These are phyloP conservation scores for Aselliscus stoliczkanus DNA, from an alignment of 2,797 vertebrate species.

Conservation along the genomic window DNA sequence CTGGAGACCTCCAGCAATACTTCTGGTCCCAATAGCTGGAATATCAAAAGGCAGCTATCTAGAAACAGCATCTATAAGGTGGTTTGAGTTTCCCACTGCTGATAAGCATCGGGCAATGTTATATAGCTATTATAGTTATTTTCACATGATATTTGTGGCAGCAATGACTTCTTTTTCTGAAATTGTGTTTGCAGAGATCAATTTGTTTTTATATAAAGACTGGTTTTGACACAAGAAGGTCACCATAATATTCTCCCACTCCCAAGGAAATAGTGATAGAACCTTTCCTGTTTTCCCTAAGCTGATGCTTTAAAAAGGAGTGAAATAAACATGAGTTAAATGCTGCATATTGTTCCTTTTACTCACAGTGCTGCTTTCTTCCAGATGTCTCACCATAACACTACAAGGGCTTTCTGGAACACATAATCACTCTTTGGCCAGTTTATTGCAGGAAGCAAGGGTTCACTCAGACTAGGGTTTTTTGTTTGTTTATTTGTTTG, in stretches of 20 bases:
- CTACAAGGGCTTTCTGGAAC: conserved; percentile 9
- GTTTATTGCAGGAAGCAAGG: neutral
- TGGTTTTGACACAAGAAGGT: neutral
- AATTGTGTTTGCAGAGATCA: neutral
- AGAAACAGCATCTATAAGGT: neutral
- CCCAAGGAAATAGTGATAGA: conserved; percentile 15
- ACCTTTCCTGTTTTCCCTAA: neutral
- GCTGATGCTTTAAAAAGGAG: neutral
- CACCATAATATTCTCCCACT: neutral
- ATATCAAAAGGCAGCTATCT: neutral
- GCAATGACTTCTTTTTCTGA: conserved; percentile 16
- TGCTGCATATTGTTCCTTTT: neutral
- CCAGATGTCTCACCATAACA: neutral
- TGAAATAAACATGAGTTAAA: neutral
- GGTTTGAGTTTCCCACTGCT: neutral
- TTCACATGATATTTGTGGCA: conserved; percentile 17
- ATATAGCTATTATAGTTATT: neutral
- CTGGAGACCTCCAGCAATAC: neutral
- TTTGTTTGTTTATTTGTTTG: neutral
- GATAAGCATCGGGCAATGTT: neutral
- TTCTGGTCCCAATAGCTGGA: neutral
- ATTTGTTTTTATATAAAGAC: conserved; percentile 32
- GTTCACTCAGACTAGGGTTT: neutral
- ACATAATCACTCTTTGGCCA: neutral
- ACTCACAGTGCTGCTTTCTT: neutral